A percentile compares a stretch with the other conserved stretches of the same genome.
Conservation (phyloP, 2,888 invertebrate genomes). For the Caenorhabditis doughertyi region DNA sequence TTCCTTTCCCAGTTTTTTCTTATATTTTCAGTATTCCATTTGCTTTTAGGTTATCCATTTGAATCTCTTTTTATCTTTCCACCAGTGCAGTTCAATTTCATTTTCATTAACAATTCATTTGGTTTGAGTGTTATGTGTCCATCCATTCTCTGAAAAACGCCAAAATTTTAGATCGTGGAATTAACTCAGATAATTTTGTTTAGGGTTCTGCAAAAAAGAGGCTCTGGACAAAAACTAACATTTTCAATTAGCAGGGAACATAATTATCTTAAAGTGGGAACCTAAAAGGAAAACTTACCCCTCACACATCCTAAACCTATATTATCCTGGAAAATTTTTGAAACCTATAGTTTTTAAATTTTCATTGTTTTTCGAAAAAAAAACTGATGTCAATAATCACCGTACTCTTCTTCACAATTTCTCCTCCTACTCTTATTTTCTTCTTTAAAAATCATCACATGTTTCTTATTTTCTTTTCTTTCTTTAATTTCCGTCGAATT, state of each 20-base stretch:
- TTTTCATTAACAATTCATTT: constrained; percentile 9
- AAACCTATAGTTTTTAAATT: neutral
- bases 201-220: neutral
- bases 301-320: too few species aligned
- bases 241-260: too few species aligned
- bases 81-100: neutral
- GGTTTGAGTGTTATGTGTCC: constrained; percentile 24
- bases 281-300: too few species aligned
- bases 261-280: too few species aligned
- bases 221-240: neutral
- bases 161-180: constrained; percentile 14
- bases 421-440: neutral
- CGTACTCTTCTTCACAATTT: neutral
- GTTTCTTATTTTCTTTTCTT: constrained; percentile 1
- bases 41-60: neutral
- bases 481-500: constrained; percentile 9
- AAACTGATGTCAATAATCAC: constrained; percentile 4
- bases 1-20: constrained; percentile 22
- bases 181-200: constrained; percentile 2
- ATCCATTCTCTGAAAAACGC: neutral
- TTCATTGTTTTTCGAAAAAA: neutral
- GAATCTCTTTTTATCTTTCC: neutral
- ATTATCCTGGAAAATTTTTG: too few species aligned
- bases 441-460: constrained; percentile 17
- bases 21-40: neutral